Percentiles rank a stretch among this genome's conserved stretches.
Evolutionary conservation across 2,888 invertebrate species (phyloP).

Genomic region (Drosophila peninsularis): DNA sequence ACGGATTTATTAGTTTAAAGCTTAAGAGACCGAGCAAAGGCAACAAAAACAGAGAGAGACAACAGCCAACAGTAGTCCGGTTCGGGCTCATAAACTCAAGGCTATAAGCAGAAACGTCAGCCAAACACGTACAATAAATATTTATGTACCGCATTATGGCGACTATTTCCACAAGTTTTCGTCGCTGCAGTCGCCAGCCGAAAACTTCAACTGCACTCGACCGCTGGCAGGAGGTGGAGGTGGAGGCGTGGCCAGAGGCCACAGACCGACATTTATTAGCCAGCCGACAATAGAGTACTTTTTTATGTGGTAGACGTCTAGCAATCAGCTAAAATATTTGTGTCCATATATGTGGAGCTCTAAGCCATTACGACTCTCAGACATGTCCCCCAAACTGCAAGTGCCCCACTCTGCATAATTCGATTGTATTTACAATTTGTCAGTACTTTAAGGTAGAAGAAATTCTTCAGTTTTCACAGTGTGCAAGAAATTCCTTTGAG

Average conservation of each 20-base stretch:
- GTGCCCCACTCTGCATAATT: background rate
- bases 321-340: constrained; percentile 10
- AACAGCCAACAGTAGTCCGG: constrained; percentile 15
- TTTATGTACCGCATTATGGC: constrained; percentile 58
- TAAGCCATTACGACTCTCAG: background rate
- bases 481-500: no score
- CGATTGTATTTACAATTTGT: background rate
- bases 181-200: constrained; percentile 33
- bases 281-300: constrained; percentile 11
- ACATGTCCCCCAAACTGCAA: background rate
- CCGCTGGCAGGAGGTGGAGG: background rate
- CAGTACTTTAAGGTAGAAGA: background rate
- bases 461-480: background rate
- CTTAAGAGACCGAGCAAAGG: constrained; percentile 17
- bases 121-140: constrained; percentile 65
- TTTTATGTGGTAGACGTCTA: constrained; percentile 31
- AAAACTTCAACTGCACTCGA: constrained; percentile 34
- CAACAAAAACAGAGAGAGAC: constrained; percentile 20
- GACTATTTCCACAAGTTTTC: constrained; percentile 38
- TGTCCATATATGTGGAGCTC: background rate
- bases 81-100: constrained; percentile 40
- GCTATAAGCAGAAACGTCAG: constrained; percentile 28
- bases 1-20: constrained; percentile 46
- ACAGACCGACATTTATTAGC: constrained; percentile 32
- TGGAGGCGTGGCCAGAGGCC: constrained; percentile 12